Conservation (phyloP, 2,113 vertebrate species). For the Crypturellus undulatus region DNA sequence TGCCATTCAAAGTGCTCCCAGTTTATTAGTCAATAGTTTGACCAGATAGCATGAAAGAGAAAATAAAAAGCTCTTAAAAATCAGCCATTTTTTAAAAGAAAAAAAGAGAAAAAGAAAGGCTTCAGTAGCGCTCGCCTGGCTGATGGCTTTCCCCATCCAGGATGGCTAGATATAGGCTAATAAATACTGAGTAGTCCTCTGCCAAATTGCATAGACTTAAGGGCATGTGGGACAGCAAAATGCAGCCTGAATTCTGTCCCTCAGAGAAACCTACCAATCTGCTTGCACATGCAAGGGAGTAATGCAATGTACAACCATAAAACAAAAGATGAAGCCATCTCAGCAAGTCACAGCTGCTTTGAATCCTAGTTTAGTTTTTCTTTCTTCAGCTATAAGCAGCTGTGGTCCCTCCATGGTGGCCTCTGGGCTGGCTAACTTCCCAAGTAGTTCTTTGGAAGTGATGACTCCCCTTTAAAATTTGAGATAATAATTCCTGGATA, state of each 20-base stretch:
- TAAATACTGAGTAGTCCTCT: not conserved
- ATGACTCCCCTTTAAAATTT: not conserved
- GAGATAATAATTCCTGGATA: not conserved
- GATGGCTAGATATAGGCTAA: not conserved
- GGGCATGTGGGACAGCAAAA: not conserved
- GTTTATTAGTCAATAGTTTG: not conserved
- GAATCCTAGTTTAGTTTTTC: conserved; percentile 3
- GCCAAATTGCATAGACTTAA: not conserved
- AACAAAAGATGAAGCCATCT: not conserved
- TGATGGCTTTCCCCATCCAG: not conserved
- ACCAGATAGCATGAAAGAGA: not conserved
- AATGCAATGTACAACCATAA: not conserved
- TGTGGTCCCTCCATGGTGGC: not conserved
- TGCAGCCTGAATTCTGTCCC: not conserved
- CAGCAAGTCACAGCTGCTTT: not conserved
- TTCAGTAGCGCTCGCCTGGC: not conserved
- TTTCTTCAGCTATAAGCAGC: not conserved
- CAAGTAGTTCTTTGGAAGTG: not conserved
- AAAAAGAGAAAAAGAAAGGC: not conserved
- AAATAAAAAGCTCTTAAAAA: not conserved
- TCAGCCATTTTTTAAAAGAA: not conserved
- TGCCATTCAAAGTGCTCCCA: not conserved
- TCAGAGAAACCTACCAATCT: not conserved
- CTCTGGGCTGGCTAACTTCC: not conserved
- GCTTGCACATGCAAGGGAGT: not conserved